A percentile compares a stretch with the other conserved stretches of the same genome.
Evolutionary conservation across 2,888 invertebrate species (phyloP).

Genomic region (Tachina lurida): DNA sequence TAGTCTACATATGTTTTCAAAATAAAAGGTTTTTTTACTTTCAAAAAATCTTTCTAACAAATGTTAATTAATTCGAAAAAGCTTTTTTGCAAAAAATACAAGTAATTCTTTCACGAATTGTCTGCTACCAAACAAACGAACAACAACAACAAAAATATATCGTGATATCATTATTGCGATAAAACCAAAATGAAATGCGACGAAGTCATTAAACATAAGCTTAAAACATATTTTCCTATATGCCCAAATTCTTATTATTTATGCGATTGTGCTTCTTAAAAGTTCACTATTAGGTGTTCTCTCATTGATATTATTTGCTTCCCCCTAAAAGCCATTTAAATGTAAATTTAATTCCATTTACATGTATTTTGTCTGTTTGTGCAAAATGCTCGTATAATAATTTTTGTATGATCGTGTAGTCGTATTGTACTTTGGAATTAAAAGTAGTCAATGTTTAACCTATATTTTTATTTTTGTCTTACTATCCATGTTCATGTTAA

Average conservation of each 20-base stretch:
- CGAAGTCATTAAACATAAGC: neutral
- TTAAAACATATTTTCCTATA: neutral
- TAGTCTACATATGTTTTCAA: no score
- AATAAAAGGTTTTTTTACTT: no score
- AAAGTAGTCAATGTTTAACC: slow-evolving; percentile 42
- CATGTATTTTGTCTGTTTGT: slow-evolving; percentile 14
- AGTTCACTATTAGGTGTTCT: neutral
- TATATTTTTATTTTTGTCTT: slow-evolving; percentile 37
- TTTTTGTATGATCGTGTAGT: slow-evolving; percentile 5
- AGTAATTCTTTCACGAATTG: neutral
- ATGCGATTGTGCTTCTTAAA: neutral
- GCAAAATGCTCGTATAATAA: slow-evolving; percentile 7
- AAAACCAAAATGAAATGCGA: neutral
- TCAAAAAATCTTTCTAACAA: no score
- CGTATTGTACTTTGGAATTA: slow-evolving; percentile 16
- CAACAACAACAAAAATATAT: no score
- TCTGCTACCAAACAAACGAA: neutral
- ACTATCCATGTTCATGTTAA: slow-evolving; percentile 19
- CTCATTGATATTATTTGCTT: neutral
- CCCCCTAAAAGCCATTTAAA: slow-evolving; percentile 34
- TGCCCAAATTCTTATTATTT: neutral
- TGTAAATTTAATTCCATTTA: slow-evolving; percentile 54
- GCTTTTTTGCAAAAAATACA: neutral
- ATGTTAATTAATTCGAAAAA: no score
- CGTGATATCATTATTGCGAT: neutral